A percentile compares a stretch with the other conserved stretches of the same genome.
Conservation (phyloP, 2,888 invertebrate genomes). For the Lepidochrysops patricia region DNA sequence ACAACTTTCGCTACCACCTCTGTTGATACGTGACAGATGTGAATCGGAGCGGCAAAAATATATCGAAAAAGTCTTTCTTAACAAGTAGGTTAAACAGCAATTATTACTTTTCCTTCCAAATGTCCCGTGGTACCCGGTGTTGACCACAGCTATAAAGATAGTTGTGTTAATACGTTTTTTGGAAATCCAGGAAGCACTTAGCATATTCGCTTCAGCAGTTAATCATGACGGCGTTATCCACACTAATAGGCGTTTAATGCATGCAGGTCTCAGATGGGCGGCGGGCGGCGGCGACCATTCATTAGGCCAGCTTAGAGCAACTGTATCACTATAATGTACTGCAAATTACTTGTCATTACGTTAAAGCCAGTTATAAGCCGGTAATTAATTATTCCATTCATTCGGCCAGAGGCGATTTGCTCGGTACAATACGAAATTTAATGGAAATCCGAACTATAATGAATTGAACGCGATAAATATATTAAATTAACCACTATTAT, state of each 20-base stretch:
- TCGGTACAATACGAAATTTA: slow-evolving; percentile 7
- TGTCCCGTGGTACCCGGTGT: no score
- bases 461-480: slow-evolving; percentile 10
- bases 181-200: no score
- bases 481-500: neutral
- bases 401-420: slow-evolving; percentile 22
- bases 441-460: neutral
- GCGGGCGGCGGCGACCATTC: slow-evolving; percentile 48
- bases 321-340: slow-evolving; percentile 57
- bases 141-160: no score
- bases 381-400: slow-evolving; percentile 43
- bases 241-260: slow-evolving; percentile 35
- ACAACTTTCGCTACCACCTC: no score
- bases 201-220: neutral
- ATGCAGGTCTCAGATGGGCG: slow-evolving; percentile 59
- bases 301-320: slow-evolving; percentile 65
- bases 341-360: slow-evolving; percentile 64
- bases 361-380: slow-evolving; percentile 39
- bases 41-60: no score
- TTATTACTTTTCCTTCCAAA: no score
- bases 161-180: no score
- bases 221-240: slow-evolving; percentile 7
- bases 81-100: no score
- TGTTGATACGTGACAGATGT: no score
- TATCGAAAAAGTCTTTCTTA: no score